Conservation (phyloP, 2,888 invertebrate genomes). For the Sycophila texana region DNA sequence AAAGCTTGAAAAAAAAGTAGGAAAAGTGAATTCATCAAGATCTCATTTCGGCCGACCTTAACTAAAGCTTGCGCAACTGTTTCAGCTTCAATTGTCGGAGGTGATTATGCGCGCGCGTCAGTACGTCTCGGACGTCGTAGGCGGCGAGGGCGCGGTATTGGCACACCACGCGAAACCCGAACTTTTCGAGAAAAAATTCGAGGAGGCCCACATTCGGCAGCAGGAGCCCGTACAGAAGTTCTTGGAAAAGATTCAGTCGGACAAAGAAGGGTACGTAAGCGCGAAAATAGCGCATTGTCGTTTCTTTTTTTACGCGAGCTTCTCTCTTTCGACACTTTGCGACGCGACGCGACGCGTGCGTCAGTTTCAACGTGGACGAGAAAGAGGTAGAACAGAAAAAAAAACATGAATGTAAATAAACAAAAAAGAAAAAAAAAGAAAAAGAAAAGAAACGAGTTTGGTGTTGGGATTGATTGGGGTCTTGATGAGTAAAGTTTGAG, state of each 20-base stretch:
- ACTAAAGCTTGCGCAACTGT: not conserved
- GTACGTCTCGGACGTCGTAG: constrained; percentile 94
- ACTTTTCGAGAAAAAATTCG: constrained; percentile 90
- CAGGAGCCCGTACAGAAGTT: constrained; percentile 91
- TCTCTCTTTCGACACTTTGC: not conserved
- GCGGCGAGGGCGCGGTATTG: constrained; percentile 90
- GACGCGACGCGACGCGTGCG: not conserved
- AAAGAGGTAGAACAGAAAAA: no score
- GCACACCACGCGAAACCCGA: constrained; percentile 91
- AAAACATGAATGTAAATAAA: not conserved
- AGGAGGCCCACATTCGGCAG: constrained; percentile 82
- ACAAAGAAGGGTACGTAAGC: constrained; percentile 90
- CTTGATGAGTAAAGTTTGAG: no score
- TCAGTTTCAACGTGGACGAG: no score
- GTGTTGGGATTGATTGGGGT: not conserved
- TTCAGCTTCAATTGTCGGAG: constrained; percentile 95
- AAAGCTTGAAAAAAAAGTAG: no score
- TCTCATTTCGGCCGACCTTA: no score
- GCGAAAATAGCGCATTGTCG: constrained; percentile 24
- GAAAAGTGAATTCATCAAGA: no score
- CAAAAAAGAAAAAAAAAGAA: not conserved
- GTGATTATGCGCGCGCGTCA: constrained; percentile 96
- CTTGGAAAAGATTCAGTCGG: constrained; percentile 93
- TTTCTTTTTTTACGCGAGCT: not conserved
- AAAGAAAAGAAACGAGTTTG: not conserved